Evolutionary conservation across 2,113 vertebrate species (phyloP), one percentile per base, ranked within the genome.

Genomic region (Mixornis gularis): DNA sequence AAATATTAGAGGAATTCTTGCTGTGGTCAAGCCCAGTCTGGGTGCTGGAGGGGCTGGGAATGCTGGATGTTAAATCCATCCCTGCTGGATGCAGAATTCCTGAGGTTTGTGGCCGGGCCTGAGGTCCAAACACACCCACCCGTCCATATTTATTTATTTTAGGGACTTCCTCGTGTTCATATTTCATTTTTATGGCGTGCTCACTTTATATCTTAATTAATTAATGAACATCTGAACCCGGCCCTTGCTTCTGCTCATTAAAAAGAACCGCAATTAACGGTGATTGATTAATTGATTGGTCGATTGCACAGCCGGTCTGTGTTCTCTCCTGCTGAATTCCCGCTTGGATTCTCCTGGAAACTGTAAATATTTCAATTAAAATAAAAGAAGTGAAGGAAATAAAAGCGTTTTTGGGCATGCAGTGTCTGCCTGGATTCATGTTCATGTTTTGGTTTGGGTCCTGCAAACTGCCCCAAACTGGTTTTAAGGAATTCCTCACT

Each of bases 291-390:
- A 53, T 43, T 32, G 71, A 60, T 36, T n/a, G 36, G 46, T 74
- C 3, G 82, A 58, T 65, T 68, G 82, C 94, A 96, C 93, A 97
- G 92, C 95, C 90, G 91, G 87, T 95, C 95, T 97, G 90, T 96
- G 96, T 96, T 96, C 95, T 96, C 87, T 87, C 48, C 94, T 96
- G 95, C 85, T 95, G 91, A 96, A 95, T 92, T 92, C 71, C 82
- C 36, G 44, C 82, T 76, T 58, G 82, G 62, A 32, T 85, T 85
- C 71, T 76, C 71, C 71, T 76, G 82, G 82, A 76, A 85, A 51
- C 8, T 85, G 71, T 85, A 85, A 58, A 85, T 85, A 66, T 76
- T 76, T 66, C 70, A 12, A 30, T 32, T 10, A 0, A 7, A 74
- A 58, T 41, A 7, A 41, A 48, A 58, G 34, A 41, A 48, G n/a